These are phyloP conservation scores for Callocephalon fimbriatum DNA, from an alignment of 2,113 vertebrate genomes.

Conservation along the genomic window DNA sequence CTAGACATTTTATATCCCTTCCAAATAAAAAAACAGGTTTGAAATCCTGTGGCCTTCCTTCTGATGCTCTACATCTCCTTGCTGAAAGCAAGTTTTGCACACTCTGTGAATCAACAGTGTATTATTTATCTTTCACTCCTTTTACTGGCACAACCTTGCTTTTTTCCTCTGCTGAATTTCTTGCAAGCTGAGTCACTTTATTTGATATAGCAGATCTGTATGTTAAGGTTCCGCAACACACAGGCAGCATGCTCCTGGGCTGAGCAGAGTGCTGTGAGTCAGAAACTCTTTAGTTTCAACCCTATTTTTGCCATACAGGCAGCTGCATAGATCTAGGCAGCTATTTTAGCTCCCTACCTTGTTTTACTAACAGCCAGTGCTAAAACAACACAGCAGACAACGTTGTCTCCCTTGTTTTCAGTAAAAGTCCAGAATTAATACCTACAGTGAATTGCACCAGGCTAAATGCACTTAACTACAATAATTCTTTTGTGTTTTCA, in stretches of 20 bases:
- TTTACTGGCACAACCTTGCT: background rate
- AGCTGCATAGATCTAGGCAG: background rate
- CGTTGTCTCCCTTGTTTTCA: background rate
- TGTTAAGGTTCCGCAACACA: background rate
- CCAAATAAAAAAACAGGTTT: background rate
- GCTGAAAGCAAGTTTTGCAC: background rate
- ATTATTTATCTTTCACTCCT: background rate
- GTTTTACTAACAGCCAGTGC: background rate
- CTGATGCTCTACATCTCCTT: background rate
- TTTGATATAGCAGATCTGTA: background rate
- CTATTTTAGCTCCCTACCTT: background rate
- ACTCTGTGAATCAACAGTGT: background rate
- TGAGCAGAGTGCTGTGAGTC: background rate
- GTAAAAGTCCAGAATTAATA: slow-evolving; percentile 36
- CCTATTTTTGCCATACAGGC: background rate
- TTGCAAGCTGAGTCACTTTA: background rate
- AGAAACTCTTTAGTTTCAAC: background rate
- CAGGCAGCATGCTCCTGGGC: background rate
- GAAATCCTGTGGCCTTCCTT: background rate
- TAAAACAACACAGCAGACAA: background rate
- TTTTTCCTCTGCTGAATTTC: background rate
- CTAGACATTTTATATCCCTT: background rate
- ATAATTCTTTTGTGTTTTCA: slow-evolving; percentile 38
- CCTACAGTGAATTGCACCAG: background rate
- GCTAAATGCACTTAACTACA: slow-evolving; percentile 4